Base-by-base conservation (phyloP, 2,888 invertebrate species). In the Drosophila seclusa region DNA sequence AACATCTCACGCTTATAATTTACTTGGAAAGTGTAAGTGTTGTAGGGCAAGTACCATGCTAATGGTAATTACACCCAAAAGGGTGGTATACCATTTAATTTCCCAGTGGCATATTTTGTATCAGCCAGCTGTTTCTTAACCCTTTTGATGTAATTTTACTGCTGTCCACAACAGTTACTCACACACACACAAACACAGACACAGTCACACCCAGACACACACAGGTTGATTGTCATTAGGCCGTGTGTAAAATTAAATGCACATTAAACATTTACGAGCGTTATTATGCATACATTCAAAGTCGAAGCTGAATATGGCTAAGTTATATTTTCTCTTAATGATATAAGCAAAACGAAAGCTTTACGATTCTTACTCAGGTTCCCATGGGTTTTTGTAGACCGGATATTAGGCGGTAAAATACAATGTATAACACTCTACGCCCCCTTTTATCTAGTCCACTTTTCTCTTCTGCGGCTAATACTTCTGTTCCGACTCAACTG, bases 61-160 rank as follows among this genome's bases (percentile, higher is more conserved):
- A 64, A 50, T 52, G n/a, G 50, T 49, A 62, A 68, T 55, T 65
- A 53, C 54, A 52, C 68, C 68, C 59, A 63, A 62, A 55, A 65
- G 62, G 68, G 63, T 36, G 52, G 45, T 70, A 60, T 80, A 69
- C 58, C 40, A 68, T 71, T 60, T 73, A 77, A 80, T 76, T 80
- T 80, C 68, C 80, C 79, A 21, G 38, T 68, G 71, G 77, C 71
- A 76, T 77, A 80, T 73, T 80, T 80, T 59, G 73, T 73, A 50
- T 48, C 67, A 57, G 66, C 16, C 69, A 59, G 42, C 62, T 60
- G 61, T 53, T 55, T 63, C 52, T 79, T 67, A 71, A 76, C 66
- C 68, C 77, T 66, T 72, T 76, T 49, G 34, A 48, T 24, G 34
- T 57, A 27, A 60, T 38, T 58, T 48, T 29, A 34, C 38, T 29